Evolutionary conservation across 2,797 vertebrate species (phyloP).

Genomic region (Sebastes jordani): DNA sequence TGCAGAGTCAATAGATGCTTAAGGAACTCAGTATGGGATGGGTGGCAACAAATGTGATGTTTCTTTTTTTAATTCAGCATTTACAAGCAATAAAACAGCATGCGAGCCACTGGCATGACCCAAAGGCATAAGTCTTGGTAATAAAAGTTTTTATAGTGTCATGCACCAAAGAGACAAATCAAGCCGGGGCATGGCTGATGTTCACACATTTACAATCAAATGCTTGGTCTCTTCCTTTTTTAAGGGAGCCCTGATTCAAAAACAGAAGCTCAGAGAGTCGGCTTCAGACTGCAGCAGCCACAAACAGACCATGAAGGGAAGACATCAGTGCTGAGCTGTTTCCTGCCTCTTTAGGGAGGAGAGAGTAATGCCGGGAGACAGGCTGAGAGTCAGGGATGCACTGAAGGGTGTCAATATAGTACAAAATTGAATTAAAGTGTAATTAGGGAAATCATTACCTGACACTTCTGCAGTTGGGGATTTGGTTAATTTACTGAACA

Average conservation of each 20-base stretch:
- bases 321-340: conserved; percentile 59
- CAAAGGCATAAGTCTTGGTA: conserved; percentile 2
- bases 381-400: conserved; percentile 69
- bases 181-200: background rate
- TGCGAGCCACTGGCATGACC: background rate
- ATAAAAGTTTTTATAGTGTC: conserved; percentile 31
- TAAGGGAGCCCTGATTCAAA: conserved; percentile 37
- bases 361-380: conserved; percentile 61
- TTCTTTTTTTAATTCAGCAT: background rate
- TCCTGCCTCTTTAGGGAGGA: conserved; percentile 62
- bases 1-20: background rate
- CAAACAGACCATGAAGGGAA: conserved; percentile 70
- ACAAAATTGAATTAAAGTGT: conserved; percentile 84
- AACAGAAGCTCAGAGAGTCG: conserved; percentile 35
- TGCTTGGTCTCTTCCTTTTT: conserved; percentile 6
- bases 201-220: conserved; percentile 11
- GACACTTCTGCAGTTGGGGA: conserved; percentile 78
- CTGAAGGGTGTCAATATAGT: conserved; percentile 83
- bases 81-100: conserved; percentile 28
- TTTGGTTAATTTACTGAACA: conserved; percentile 83
- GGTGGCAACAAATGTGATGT: background rate
- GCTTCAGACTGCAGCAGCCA: conserved; percentile 39
- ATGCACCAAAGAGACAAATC: conserved; percentile 15
- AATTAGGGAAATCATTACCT: conserved; percentile 87
- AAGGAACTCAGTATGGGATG: background rate